Conservation (phyloP, 2,888 invertebrate species). For the Exocentrus adspersus region DNA sequence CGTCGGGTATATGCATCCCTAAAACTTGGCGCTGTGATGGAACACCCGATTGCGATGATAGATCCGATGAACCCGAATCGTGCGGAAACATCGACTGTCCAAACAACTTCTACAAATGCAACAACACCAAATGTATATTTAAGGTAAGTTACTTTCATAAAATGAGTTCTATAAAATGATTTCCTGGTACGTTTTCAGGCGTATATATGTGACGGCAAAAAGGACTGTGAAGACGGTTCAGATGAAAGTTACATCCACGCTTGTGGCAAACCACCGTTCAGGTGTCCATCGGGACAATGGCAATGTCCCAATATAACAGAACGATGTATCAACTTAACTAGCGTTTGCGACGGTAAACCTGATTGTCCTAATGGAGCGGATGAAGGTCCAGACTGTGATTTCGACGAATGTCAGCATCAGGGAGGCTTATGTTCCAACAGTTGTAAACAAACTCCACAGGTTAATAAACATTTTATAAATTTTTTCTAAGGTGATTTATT, state of each 20-base stretch:
- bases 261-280: conserved; percentile 80
- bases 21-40: conserved; percentile 95
- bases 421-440: conserved; percentile 82
- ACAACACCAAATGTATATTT: conserved; percentile 87
- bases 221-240: conserved; percentile 91
- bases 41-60: conserved; percentile 89
- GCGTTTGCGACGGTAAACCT: conserved; percentile 86
- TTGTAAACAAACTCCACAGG: conserved; percentile 84
- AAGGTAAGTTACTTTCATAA: conserved; percentile 62
- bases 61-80: conserved; percentile 86
- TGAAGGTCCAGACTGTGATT: conserved; percentile 91
- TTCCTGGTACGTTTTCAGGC: conserved; percentile 63
- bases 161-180: neutral
- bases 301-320: conserved; percentile 84
- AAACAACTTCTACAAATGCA: conserved; percentile 83
- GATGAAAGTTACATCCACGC: conserved; percentile 88
- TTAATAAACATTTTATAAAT: conserved; percentile 31
- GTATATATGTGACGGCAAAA: conserved; percentile 92
- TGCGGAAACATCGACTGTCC: conserved; percentile 84
- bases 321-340: conserved; percentile 85
- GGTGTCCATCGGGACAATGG: conserved; percentile 85
- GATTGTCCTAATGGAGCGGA: conserved; percentile 96
- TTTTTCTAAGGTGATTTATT: too few relatives aligned
- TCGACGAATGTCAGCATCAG: conserved; percentile 81
- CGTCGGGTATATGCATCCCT: conserved; percentile 91